Conservation (phyloP, 2,113 vertebrate species). For the Spilogale gracilis region DNA sequence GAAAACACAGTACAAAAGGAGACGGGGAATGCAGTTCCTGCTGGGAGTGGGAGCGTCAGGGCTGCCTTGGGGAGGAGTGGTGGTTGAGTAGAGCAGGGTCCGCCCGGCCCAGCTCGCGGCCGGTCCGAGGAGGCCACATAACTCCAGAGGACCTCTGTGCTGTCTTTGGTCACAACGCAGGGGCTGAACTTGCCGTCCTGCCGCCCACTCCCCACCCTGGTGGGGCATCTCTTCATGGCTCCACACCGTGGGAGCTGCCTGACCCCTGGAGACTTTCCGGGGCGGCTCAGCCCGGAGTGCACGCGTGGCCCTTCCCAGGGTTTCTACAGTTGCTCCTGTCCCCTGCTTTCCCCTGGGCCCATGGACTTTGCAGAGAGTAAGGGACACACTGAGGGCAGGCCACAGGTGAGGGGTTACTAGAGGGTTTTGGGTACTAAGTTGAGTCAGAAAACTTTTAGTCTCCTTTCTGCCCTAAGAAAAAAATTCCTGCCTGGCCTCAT, state of each 20-base stretch:
- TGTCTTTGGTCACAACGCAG: not conserved
- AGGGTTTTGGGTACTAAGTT: not conserved
- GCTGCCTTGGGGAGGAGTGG: too few relatives aligned
- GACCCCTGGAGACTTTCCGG: not conserved
- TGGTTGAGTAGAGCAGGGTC: too few relatives aligned
- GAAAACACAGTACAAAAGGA: not conserved
- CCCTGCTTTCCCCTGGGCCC: not conserved
- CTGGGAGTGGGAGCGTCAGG: not conserved
- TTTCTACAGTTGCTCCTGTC: not conserved
- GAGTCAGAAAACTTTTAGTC: not conserved
- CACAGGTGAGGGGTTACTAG: too few relatives aligned
- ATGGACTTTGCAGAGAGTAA: not conserved
- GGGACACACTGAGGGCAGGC: not conserved
- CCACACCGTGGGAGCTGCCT: fast-evolving
- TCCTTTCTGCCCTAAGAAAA: not conserved
- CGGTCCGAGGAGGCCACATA: not conserved
- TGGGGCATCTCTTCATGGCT: conserved; percentile 5
- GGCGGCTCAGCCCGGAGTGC: not conserved
- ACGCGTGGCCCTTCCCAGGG: not conserved
- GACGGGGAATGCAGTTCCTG: not conserved
- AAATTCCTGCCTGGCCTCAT: not conserved
- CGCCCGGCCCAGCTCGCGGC: too few relatives aligned
- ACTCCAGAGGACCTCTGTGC: not conserved
- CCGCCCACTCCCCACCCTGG: not conserved
- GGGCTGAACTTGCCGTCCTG: not conserved